Conservation (phyloP, 2,797 vertebrate species). For the Sciurus vulgaris region DNA sequence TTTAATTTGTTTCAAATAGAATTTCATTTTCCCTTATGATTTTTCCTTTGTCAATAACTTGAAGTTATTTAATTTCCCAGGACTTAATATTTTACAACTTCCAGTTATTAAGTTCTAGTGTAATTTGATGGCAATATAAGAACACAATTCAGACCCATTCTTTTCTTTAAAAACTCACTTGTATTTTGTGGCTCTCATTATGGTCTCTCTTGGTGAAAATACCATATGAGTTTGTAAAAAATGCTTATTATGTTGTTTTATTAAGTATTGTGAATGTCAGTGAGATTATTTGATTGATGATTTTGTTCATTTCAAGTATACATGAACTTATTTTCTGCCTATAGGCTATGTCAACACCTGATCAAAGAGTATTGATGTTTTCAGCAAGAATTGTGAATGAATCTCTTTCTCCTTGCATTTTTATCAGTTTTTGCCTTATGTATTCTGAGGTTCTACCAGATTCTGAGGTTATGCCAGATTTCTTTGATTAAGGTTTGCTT, state of each 20-base stretch:
- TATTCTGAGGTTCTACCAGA: too few relatives aligned
- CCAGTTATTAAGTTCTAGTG: not conserved
- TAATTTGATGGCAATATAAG: not conserved
- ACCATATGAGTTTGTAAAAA: not conserved
- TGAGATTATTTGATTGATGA: not conserved
- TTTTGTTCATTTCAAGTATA: too few relatives aligned
- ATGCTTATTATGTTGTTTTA: not conserved
- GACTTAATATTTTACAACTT: too few relatives aligned
- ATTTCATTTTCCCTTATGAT: not conserved
- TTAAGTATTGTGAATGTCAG: not conserved
- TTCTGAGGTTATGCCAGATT: too few relatives aligned
- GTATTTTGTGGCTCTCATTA: not conserved
- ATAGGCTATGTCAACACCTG: too few relatives aligned
- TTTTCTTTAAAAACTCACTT: not conserved
- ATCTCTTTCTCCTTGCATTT: too few relatives aligned
- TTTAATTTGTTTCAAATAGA: not conserved
- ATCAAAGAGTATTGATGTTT: too few relatives aligned
- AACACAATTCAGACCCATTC: not conserved
- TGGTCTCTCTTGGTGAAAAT: not conserved
- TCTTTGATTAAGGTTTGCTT: too few relatives aligned
- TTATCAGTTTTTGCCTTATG: too few relatives aligned
- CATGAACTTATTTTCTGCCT: too few relatives aligned
- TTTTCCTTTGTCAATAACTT: not conserved
- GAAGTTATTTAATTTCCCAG: too few relatives aligned
- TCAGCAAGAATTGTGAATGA: too few relatives aligned